These are phyloP conservation scores for Hirudinaria manillensis DNA, from an alignment of 2,888 invertebrate species.

Conservation along the genomic window DNA sequence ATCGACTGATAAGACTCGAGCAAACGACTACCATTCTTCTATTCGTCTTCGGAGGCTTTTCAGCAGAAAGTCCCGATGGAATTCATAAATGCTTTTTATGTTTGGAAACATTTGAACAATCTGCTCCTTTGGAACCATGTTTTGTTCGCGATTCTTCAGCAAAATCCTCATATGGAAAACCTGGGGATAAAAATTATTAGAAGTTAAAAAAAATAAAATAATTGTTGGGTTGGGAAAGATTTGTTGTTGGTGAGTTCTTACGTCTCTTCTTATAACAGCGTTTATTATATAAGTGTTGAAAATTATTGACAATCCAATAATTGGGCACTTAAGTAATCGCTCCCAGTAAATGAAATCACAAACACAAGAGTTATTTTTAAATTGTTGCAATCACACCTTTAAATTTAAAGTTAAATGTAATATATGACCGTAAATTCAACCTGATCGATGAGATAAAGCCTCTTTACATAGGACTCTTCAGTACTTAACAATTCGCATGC, in stretches of 20 bases:
- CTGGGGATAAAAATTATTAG: conserved; percentile 44
- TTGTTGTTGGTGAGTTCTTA: background rate
- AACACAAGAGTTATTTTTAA: too few species aligned
- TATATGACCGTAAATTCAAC: too few species aligned
- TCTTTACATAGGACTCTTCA: conserved; percentile 62
- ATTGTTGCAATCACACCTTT: too few species aligned
- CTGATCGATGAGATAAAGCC: conserved; percentile 62
- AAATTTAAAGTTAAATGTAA: too few species aligned
- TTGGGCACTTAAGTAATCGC: too few species aligned
- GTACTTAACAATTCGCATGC: conserved; percentile 62
- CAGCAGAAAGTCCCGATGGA: conserved; percentile 63
- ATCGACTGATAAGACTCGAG: background rate
- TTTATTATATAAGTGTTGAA: too few species aligned
- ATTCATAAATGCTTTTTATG: conserved; percentile 62
- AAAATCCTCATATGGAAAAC: conserved; percentile 62
- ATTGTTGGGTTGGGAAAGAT: too few species aligned
- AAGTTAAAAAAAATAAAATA: too few species aligned
- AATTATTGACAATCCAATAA: too few species aligned
- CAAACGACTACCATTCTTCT: conserved; percentile 57
- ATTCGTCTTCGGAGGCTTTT: conserved; percentile 62
- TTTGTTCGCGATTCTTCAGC: conserved; percentile 60
- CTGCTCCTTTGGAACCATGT: conserved; percentile 61
- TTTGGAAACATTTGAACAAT: conserved; percentile 64
- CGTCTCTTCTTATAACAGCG: background rate
- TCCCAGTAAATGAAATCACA: too few species aligned